Evolutionary conservation across 2,888 invertebrate species (phyloP), one percentile per base, ranked within the genome.

Genomic region (Podotricha telesiphe): DNA sequence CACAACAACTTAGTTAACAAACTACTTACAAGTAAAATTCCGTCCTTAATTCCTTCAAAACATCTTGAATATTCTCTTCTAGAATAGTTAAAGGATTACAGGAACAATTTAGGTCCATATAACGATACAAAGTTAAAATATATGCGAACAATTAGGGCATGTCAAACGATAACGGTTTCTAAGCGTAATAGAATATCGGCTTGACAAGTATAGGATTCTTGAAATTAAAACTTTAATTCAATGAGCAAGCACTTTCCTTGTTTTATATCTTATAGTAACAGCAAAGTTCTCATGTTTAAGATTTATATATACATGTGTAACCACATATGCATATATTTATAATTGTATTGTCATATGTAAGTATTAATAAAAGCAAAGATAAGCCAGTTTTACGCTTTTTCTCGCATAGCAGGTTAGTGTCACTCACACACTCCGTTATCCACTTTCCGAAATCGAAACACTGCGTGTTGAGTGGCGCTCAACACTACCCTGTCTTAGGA

Each of bases 151-250:
- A 84, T 79, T 82, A 81, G 81, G 80, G 81, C 80, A 53, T 53
- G 53, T 34, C 53, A 34, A 53, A 53, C 53, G 34, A 48, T 48
- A 20, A 53, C n/a, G 34, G 82, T 82, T 82, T 81, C 71, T 17
- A 53, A 53, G 28, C 28, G n/a, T 28, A 53, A 53, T n/a, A 42
- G 50, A 66, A 68, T 56, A 65, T 55, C 17, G 65, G 55, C 68
- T 63, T 45, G 58, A 50, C 86, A 87, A 86, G 86, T 86, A 81
- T 83, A 82, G 82, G 80, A 22, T 85, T 79, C 77, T 78, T 80
- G 80, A 86, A 86, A 84, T 81, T 79, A 81, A 82, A 86, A 89
- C 88, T 89, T 91, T 91, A 91, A 91, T 91, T 88, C 88, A 89
- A 91, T 91, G 86, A 89, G 83, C 84, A 84, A 84, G 80, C 82